These are phyloP conservation scores for Myotis myotis DNA, from an alignment of 2,797 vertebrate genomes.

Conservation along the genomic window DNA sequence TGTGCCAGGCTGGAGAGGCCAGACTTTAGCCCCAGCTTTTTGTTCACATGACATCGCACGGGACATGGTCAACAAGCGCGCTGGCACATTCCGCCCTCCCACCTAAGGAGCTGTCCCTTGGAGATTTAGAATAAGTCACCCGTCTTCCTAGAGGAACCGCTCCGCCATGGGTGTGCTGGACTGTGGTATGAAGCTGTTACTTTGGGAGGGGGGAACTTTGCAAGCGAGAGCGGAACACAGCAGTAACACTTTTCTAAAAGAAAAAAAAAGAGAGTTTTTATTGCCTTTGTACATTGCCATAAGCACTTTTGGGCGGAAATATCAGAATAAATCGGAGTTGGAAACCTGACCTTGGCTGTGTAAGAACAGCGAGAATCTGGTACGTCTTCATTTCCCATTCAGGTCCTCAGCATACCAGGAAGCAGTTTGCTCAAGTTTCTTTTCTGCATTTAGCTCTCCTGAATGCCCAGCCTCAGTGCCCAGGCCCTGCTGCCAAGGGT, in stretches of 20 bases:
- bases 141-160: not conserved
- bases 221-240: not conserved
- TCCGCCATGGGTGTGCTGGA: not conserved
- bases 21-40: not conserved
- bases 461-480: constrained; percentile 68
- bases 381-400: constrained; percentile 61
- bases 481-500: constrained; percentile 17
- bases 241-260: not conserved
- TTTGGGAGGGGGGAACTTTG: not conserved
- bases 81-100: not conserved
- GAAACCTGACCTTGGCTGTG: constrained; percentile 60
- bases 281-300: not conserved
- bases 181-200: not conserved
- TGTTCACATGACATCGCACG: not conserved
- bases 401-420: constrained; percentile 68
- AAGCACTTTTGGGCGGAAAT: not conserved
- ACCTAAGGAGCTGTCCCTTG: not conserved
- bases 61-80: not conserved
- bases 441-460: constrained; percentile 58
- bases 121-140: not conserved
- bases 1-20: not conserved
- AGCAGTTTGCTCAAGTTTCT: constrained; percentile 61
- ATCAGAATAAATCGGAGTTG: constrained; percentile 27
- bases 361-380: constrained; percentile 62
- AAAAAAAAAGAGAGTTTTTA: constrained; percentile 21